Base-by-base conservation (phyloP, 2,797 vertebrate species). In the Chaetophractus vellerosus region DNA sequence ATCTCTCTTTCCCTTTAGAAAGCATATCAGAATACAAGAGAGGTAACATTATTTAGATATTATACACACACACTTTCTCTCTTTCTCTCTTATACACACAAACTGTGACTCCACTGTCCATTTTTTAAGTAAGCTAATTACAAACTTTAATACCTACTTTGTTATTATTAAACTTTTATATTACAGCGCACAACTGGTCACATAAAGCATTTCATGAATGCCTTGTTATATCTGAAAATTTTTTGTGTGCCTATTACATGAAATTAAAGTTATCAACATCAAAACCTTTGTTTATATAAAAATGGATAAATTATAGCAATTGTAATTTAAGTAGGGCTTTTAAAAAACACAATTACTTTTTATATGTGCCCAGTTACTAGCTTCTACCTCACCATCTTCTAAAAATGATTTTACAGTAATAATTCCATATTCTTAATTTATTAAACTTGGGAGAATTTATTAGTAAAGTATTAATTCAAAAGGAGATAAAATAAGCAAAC, bases 121-220 rank as follows among this genome's bases (percentile, higher is more conserved):
- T 45, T 45, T 45, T 45, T 45, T 10, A 45, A 45, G 45, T 45
- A 45, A 9, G 45, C 45, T 45, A 45, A 45, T 45, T 45, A 45
- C 45, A 45, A 45, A 45, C 45, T 45, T 45, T 45, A 45, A 45
- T 45, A 45, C 45, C 45, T 45, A 45, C 10, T 45, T 45, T 45
- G 45, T 45, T 80, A 33, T 74, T 91, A 64, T 63, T 52, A 83
- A 24, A 68, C 57, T 66, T 71, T 61, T 48, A n/a, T 69, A 87
- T 52, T 63, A 71, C 33, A 80, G 41, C 87, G 45, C 61, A 61
- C 28, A 92, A 92, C 41, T 86, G 33, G 71, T 79, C 72, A 75
- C 21, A 69, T 48, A 26, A 71, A 87, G 8, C 63, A 7, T 33
- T 23, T 72, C 66, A 72, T 64, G 66, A 72, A 33, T 55, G 45